Conservation (phyloP, 2,113 vertebrate genomes). For the Aviceda subcristata region DNA sequence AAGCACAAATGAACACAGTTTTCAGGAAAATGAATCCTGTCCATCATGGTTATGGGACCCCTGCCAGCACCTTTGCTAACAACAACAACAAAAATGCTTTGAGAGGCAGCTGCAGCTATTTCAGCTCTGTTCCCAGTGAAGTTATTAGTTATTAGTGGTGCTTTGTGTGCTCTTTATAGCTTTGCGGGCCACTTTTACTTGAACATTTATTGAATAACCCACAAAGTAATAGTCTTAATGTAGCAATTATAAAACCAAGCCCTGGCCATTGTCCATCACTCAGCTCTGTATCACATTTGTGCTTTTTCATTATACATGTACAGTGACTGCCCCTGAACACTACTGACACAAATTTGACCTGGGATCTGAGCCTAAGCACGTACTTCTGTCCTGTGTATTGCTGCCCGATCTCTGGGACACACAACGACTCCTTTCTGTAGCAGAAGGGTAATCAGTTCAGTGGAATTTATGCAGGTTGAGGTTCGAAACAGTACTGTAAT, state of each 20-base stretch:
- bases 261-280: background rate
- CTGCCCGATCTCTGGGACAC: background rate
- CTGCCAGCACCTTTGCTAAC: conserved; percentile 5
- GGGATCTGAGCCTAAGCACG: background rate
- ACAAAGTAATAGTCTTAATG: background rate
- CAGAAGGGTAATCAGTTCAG: conserved; percentile 16
- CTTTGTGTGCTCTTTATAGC: background rate
- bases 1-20: background rate
- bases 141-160: background rate
- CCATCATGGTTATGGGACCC: background rate
- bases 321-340: background rate
- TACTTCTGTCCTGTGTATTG: background rate
- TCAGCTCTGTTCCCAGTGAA: background rate
- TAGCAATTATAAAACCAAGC: background rate
- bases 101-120: background rate
- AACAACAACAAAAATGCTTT: background rate
- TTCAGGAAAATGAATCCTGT: background rate
- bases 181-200: background rate
- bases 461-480: conserved; percentile 17
- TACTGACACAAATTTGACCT: background rate
- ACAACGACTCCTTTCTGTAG: background rate
- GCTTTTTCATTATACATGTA: background rate
- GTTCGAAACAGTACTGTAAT: background rate
- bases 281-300: background rate
- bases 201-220: background rate